Evolutionary conservation across 2,888 invertebrate species (phyloP).

Genomic region (Synanthedon vespiformis): DNA sequence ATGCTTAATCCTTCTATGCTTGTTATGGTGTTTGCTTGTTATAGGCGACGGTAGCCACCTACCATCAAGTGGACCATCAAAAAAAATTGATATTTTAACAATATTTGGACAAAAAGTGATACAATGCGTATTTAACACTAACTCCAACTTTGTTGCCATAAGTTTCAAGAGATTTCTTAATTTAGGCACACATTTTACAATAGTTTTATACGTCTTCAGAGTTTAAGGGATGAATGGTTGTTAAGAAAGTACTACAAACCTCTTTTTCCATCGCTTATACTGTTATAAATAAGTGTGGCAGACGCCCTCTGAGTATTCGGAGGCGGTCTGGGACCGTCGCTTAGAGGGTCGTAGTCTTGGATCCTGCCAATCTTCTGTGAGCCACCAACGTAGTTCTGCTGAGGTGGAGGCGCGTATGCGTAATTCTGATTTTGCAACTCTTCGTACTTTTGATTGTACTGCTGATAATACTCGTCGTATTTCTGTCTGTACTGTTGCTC

Average conservation of each 20-base stretch:
- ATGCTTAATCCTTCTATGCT: too few species aligned
- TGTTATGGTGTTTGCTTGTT: too few species aligned
- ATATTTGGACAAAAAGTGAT: too few species aligned
- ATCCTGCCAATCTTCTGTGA: conserved; percentile 76
- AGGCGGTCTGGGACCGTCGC: conserved; percentile 76
- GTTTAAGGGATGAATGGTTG: not conserved
- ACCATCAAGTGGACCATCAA: too few species aligned
- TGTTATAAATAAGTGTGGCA: conserved; percentile 86
- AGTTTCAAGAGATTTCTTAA: too few species aligned
- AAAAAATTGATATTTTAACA: too few species aligned
- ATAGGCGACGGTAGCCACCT: too few species aligned
- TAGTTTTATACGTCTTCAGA: not conserved
- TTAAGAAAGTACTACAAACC: conserved; percentile 29
- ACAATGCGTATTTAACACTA: too few species aligned
- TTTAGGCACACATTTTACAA: too few species aligned
- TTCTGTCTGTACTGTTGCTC: conserved; percentile 12
- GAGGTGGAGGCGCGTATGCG: conserved; percentile 13
- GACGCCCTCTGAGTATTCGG: conserved; percentile 83
- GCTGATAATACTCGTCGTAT: conserved; percentile 8
- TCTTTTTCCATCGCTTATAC: conserved; percentile 50
- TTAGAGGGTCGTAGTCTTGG: conserved; percentile 84
- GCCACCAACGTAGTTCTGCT: conserved; percentile 26
- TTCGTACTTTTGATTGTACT: conserved; percentile 11
- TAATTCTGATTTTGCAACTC: conserved; percentile 21
- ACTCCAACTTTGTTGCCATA: too few species aligned